These are phyloP conservation scores for Triplophysa bombifrons DNA, from an alignment of 2,797 vertebrate species.

Conservation along the genomic window DNA sequence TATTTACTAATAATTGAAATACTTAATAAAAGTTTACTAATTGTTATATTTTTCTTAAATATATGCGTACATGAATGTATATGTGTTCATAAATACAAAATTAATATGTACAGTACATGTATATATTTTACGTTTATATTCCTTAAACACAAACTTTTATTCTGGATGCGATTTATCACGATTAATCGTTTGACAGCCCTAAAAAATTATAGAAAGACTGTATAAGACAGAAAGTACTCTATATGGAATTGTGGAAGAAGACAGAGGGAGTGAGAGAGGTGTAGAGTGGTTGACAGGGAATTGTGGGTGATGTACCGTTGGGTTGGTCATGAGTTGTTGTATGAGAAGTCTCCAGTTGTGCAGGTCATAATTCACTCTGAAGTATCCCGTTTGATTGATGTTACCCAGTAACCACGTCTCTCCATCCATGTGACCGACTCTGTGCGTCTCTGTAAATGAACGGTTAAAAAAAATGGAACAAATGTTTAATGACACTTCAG, in stretches of 20 bases:
- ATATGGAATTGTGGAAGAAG: not conserved
- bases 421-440: constrained; percentile 81
- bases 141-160: too few species aligned
- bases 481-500: constrained; percentile 18
- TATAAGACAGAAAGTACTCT: too few species aligned
- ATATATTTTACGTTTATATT: too few species aligned
- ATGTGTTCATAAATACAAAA: too few species aligned
- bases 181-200: too few species aligned
- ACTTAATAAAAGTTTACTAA: too few species aligned
- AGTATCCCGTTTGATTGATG: constrained; percentile 97
- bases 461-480: constrained; percentile 16
- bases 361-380: constrained; percentile 96
- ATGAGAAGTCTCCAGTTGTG: constrained; percentile 94
- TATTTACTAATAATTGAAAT: too few species aligned
- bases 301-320: constrained; percentile 74
- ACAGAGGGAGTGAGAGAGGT: not conserved
- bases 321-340: constrained; percentile 89
- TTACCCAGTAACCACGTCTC: constrained; percentile 92
- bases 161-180: too few species aligned
- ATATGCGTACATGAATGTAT: too few species aligned
- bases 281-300: not conserved
- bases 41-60: too few species aligned
- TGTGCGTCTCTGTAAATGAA: constrained; percentile 84
- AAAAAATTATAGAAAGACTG: not conserved
- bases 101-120: too few species aligned